Evolutionary conservation across 2,888 invertebrate genomes (phyloP).

Genomic region (Rhaphigaster nebulosa): DNA sequence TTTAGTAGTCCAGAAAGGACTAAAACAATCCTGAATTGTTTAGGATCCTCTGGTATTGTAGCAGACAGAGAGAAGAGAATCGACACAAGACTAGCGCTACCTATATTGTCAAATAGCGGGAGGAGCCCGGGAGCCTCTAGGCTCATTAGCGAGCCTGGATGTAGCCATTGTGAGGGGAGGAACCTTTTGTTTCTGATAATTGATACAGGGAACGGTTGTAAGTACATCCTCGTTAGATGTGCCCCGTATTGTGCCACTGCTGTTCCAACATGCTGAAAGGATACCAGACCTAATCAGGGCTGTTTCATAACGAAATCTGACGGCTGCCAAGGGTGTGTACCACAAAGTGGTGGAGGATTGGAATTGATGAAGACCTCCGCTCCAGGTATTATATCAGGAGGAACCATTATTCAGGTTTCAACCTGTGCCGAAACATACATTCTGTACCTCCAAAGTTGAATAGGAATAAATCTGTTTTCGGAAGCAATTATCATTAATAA

Average conservation of each 20-base stretch:
- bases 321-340: neutral
- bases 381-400: neutral
- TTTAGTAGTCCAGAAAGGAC: neutral
- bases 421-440: neutral
- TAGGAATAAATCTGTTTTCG: neutral
- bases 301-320: conserved; percentile 37
- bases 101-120: conserved; percentile 37
- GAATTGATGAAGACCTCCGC: conserved; percentile 6
- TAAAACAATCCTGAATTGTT: neutral
- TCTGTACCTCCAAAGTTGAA: neutral
- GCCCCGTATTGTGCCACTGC: conserved; percentile 11
- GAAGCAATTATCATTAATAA: neutral
- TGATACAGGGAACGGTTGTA: conserved; percentile 41
- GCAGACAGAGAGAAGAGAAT: neutral
- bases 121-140: neutral
- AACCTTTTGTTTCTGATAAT: conserved; percentile 48
- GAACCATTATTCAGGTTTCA: neutral
- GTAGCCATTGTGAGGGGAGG: conserved; percentile 21
- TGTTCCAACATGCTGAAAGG: conserved; percentile 34
- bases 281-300: conserved; percentile 30
- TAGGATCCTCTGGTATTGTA: neutral
- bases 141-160: conserved; percentile 22
- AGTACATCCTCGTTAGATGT: conserved; percentile 41
- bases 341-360: neutral
- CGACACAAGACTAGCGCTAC: neutral